Percentiles rank a stretch among this genome's conserved stretches.
phyloP scores from a whole-genome alignment of 1,140 invertebrate genomes.

The Hyphantria cunea region DNA sequence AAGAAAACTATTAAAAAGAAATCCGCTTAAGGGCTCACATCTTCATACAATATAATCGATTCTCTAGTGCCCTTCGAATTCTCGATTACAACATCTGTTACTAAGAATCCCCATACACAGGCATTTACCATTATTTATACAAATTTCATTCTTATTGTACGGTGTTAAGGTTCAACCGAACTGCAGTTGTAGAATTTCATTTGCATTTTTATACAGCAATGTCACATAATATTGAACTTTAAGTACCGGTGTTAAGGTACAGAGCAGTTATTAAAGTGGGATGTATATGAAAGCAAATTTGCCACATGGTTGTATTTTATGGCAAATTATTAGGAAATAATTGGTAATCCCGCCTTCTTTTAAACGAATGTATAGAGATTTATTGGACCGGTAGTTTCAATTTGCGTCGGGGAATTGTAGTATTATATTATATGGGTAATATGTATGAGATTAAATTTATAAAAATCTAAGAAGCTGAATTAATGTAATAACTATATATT shows the following conservation, averaged over 20 bases:
- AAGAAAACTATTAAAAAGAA: conserved; percentile 71
- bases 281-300: conserved; percentile 6
- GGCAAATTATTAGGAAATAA: conserved; percentile 35
- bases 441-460: no score
- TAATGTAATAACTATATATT: no score
- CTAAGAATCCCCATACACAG: conserved; percentile 28
- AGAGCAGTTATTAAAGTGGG: not conserved
- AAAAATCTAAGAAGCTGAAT: no score
- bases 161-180: not conserved
- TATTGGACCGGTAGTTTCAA: conserved; percentile 23
- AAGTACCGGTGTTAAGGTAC: not conserved
- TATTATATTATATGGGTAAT: conserved; percentile 20
- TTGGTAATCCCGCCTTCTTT: conserved; percentile 20
- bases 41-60: conserved; percentile 71
- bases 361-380: conserved; percentile 14
- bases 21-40: conserved; percentile 63
- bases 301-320: conserved; percentile 32
- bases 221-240: conserved; percentile 13
- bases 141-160: conserved; percentile 22
- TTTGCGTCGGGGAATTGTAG: conserved; percentile 12
- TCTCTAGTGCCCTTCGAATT: conserved; percentile 61
- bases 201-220: conserved; percentile 4
- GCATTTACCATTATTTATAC: not conserved
- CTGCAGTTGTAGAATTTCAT: conserved; percentile 10
- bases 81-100: conserved; percentile 49